Percentiles rank a stretch among this genome's conserved stretches.
These are phyloP conservation scores for Karalla daura DNA, from an alignment of 2,797 vertebrate genomes.

Conservation along the genomic window DNA sequence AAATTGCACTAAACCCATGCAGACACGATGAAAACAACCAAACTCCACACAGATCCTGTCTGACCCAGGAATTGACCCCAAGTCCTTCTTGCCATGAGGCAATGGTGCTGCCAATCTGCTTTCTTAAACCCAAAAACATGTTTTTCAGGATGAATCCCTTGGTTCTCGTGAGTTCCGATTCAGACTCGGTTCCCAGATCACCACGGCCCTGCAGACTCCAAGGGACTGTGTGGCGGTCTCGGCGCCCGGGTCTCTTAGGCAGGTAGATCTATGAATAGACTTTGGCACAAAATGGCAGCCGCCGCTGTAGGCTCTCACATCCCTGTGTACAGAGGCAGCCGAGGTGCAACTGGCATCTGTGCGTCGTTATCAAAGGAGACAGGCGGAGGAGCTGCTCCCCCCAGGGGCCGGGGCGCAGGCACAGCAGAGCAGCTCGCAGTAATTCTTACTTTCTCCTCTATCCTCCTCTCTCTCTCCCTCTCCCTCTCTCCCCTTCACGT, in stretches of 20 bases:
- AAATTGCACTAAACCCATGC: too few relatives aligned
- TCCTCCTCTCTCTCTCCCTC: constrained; percentile 1
- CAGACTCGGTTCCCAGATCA: background rate
- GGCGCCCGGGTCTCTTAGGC: constrained; percentile 33
- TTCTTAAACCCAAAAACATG: constrained; percentile 1
- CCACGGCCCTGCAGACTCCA: constrained; percentile 3
- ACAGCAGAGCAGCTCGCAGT: constrained; percentile 38
- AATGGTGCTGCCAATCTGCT: background rate
- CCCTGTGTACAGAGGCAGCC: constrained; percentile 27
- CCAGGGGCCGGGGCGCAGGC: constrained; percentile 25
- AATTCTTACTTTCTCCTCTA: constrained; percentile 40
- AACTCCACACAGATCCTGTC: too few relatives aligned
- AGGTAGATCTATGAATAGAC: constrained; percentile 52
- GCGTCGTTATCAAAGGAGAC: constrained; percentile 64
- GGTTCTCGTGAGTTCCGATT: background rate
- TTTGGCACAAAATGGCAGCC: constrained; percentile 63
- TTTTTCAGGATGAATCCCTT: background rate
- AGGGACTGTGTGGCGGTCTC: constrained; percentile 12
- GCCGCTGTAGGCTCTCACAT: constrained; percentile 39
- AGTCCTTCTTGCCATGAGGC: too few relatives aligned
- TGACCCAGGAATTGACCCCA: too few relatives aligned
- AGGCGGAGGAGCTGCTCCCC: constrained; percentile 49
- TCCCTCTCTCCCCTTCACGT: background rate
- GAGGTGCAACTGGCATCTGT: constrained; percentile 58
- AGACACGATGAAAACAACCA: too few relatives aligned